Base-by-base conservation (phyloP, 2,797 vertebrate genomes). In the Sebastes umbrosus region DNA sequence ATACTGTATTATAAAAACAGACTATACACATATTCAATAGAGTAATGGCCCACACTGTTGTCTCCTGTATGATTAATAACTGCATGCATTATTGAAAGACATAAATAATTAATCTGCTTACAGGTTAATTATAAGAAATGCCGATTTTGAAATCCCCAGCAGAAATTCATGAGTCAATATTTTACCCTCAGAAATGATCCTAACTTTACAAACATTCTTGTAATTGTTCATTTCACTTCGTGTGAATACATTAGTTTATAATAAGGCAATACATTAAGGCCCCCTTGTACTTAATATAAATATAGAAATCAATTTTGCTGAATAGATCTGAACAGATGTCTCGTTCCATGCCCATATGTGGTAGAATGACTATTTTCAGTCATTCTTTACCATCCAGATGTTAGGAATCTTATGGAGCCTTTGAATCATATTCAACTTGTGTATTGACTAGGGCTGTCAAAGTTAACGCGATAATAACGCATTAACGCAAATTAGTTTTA, bases 361-460 rank as follows among this genome's bases (percentile, higher is more conserved):
- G 68, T 1, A 50, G 9, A 52, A 27, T 32, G n/a, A 72, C n/a
- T 50, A 7, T 76, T 69, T 24, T 34, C 36, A 18, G 6, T 63
- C 25, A 46, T 27, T 66, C 29, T 13, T 66, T 0, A 59, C 24
- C 32, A 73, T 27, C 46, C 69, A 72, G 67, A 70, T 70, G 59
- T 34, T 74, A 1, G 1, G 39, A 54, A 67, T 77, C 9, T 36
- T 10, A 5, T 6, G 18, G 9, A 65, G 34, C 16, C 9, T 43
- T 78, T 68, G 66, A 39, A 75, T 80, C n/a, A 31, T 31, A 34
- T 55, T 77, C 64, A 65, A 24, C 66, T 39, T 71, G 24, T 58
- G 8, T 39, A 70, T 59, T 57, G 18, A 52, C 2, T 52, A 52
- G 46, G 46, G 46, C 4, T 52, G 46, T 20, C 18, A 52, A 20